Conservation (phyloP, 2,888 invertebrate genomes). For the Tupiocoris notatus region DNA sequence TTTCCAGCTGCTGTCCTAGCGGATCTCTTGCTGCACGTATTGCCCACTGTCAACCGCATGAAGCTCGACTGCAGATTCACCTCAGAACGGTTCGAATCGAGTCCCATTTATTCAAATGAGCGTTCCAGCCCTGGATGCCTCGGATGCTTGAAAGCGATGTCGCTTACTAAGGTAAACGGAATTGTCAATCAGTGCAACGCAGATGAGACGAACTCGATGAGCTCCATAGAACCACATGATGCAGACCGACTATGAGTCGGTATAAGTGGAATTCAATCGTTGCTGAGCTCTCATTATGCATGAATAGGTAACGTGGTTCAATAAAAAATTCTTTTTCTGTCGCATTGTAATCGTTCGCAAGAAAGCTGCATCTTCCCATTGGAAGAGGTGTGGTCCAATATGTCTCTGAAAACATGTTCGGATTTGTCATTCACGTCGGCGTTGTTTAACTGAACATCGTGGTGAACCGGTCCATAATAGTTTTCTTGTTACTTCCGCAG, state of each 20-base stretch:
- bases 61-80: background rate
- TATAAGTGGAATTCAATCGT: background rate
- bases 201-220: background rate
- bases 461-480: too few relatives aligned
- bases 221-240: background rate
- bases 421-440: too few relatives aligned
- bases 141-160: background rate
- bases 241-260: background rate
- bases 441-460: too few relatives aligned
- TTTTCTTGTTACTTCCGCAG: too few relatives aligned
- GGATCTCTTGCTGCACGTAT: background rate
- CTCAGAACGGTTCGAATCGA: background rate
- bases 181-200: conserved; percentile 3
- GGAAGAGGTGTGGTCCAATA: too few relatives aligned
- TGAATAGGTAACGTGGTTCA: too few relatives aligned
- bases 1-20: background rate
- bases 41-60: too few relatives aligned
- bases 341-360: too few relatives aligned
- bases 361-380: too few relatives aligned
- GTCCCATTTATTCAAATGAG: background rate
- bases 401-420: too few relatives aligned
- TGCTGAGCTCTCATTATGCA: too few relatives aligned
- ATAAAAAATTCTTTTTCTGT: too few relatives aligned
- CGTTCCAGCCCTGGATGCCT: background rate
- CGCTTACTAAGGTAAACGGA: background rate